These are phyloP conservation scores for Venustaconcha ellipsiformis DNA, from an alignment of 1,140 invertebrate genomes.

Conservation along the genomic window DNA sequence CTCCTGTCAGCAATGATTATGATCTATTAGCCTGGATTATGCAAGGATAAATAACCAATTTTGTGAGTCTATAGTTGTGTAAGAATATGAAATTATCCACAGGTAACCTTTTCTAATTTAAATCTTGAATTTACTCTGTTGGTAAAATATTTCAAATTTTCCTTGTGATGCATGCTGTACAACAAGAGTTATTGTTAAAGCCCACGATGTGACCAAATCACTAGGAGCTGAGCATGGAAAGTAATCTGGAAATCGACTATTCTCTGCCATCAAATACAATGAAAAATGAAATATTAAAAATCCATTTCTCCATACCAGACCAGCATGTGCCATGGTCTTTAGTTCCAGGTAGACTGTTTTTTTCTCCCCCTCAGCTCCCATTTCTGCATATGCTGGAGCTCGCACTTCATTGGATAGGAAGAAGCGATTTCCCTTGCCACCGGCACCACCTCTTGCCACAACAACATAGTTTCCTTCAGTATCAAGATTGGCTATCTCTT, in stretches of 20 bases:
- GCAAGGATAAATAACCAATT: too few relatives aligned
- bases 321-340: constrained; percentile 93
- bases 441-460: constrained; percentile 92
- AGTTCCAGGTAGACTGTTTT: constrained; percentile 80
- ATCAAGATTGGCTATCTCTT: constrained; percentile 80
- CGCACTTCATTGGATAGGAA: constrained; percentile 87
- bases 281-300: not conserved
- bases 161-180: too few relatives aligned
- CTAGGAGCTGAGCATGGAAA: too few relatives aligned
- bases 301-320: constrained; percentile 76
- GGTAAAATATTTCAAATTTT: too few relatives aligned
- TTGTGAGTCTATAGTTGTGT: too few relatives aligned
- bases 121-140: too few relatives aligned
- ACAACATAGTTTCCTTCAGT: constrained; percentile 86
- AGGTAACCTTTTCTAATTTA: too few relatives aligned
- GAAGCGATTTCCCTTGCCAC: constrained; percentile 94
- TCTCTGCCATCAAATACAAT: not conserved
- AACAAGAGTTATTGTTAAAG: too few relatives aligned
- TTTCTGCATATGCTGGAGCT: constrained; percentile 87
- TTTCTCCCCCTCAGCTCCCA: constrained; percentile 87
- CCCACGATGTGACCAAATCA: too few relatives aligned
- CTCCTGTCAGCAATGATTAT: too few relatives aligned
- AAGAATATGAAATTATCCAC: too few relatives aligned
- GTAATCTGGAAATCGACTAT: not conserved
- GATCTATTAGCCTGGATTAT: too few relatives aligned